Evolutionary conservation across 1,140 invertebrate species (phyloP), one percentile per base, ranked within the genome.

Genomic region (Ostrea edulis): DNA sequence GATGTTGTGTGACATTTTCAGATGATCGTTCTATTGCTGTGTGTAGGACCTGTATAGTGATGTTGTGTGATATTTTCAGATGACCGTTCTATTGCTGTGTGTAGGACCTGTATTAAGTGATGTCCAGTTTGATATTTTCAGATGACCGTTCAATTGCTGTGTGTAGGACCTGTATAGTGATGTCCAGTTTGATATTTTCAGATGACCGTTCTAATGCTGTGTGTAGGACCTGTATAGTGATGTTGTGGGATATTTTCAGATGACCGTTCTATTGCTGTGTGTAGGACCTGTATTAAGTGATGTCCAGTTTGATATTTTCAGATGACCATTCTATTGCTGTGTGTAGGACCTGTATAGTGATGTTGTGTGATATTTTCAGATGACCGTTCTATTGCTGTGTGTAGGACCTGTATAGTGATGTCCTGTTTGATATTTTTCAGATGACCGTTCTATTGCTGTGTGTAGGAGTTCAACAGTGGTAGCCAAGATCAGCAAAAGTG

Each of bases 401-500:
- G 22, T 35, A 77, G 29, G 8, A 2, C n/a, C n/a, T n/a, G n/a
- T n/a, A n/a, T n/a, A n/a, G n/a, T n/a, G n/a, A n/a, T n/a, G n/a
- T n/a, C n/a, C n/a, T n/a, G 5, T 77, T 25, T 77, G 25, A 35
- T 25, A 35, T 77, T 77, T 25, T 77, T 77, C 68, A 77, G 68
- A 77, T 77, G 68, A 77, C 29, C 2, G 14, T 77, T 77, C 25
- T 77, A 17, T 29, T 29, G 8, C 22, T 77, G 22, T 22, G 22
- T 35, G 22, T 35, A 77, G 29, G 8, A 2, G 25, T 77, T 17
- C 29, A 22, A 14, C 5, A 11, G 25, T 14, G 25, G 82, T 53
- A 53, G 82, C 20, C 17, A 25, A 83, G 20, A 83, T 9, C 82
- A 22, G n/a, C 52, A 52, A 83, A 83, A 83, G 82, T 83, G 82